These are phyloP conservation scores for Phyllotis vaccarum DNA, from an alignment of 2,797 vertebrate genomes.

Conservation along the genomic window DNA sequence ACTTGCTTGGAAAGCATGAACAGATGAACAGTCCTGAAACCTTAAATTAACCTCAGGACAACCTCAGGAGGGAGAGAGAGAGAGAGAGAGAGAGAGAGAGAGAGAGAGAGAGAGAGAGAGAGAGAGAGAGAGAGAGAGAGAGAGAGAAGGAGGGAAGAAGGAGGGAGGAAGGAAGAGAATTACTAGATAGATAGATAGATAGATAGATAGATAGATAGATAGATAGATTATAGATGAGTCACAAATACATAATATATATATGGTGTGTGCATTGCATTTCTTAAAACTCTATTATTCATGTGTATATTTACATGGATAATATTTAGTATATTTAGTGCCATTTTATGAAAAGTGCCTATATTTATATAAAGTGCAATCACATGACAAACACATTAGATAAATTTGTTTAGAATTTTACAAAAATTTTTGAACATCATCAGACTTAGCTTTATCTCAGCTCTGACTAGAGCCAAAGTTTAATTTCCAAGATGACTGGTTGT, in stretches of 20 bases:
- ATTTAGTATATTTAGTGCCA: neutral
- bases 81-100: too few species aligned
- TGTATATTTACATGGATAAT: too few species aligned
- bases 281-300: neutral
- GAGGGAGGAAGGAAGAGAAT: too few species aligned
- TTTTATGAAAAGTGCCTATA: neutral
- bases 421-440: neutral
- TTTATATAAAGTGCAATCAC: neutral
- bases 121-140: too few species aligned
- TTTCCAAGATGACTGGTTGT: neutral
- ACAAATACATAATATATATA: neutral
- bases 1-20: slow-evolving; percentile 52
- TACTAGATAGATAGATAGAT: neutral
- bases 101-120: too few species aligned
- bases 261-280: neutral
- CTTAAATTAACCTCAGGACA: slow-evolving; percentile 57
- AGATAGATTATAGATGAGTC: neutral
- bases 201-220: neutral
- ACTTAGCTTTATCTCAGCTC: neutral
- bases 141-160: neutral
- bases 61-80: neutral
- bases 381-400: neutral
- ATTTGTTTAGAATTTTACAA: neutral
- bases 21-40: too few species aligned
- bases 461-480: neutral